A percentile compares a stretch with the other conserved stretches of the same genome.
phyloP scores from a whole-genome alignment of 2,113 vertebrate species.

The Syngnathus floridae region DNA sequence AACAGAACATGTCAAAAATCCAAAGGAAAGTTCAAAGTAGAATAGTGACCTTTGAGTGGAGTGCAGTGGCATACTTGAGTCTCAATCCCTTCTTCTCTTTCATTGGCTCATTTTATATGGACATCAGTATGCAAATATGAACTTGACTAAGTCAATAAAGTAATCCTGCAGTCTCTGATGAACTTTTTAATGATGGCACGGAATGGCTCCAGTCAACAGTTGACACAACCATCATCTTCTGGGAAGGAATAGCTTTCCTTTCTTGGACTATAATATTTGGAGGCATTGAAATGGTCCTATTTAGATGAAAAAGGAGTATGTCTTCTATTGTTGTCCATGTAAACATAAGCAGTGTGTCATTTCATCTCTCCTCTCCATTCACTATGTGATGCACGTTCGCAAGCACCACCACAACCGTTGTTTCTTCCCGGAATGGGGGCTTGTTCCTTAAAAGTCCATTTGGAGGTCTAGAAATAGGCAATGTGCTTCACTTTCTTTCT shows the following conservation, averaged over 20 bases:
- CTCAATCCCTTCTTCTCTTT: slow-evolving; percentile 10
- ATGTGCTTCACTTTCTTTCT: too few relatives aligned
- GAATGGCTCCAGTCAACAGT: neutral
- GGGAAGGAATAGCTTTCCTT: neutral
- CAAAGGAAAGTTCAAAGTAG: too few relatives aligned
- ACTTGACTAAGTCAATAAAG: neutral
- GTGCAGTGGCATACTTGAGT: neutral
- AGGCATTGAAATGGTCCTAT: neutral
- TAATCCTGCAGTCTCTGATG: neutral
- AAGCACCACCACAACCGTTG: slow-evolving; percentile 35
- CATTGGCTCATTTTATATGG: neutral
- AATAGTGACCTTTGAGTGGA: neutral
- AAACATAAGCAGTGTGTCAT: slow-evolving; percentile 7
- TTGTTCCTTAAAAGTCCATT: slow-evolving; percentile 43
- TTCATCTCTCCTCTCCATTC: slow-evolving; percentile 9
- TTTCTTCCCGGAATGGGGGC: slow-evolving; percentile 40
- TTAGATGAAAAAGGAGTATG: neutral
- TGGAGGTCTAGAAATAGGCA: too few relatives aligned
- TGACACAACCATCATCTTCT: too few relatives aligned
- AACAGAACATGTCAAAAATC: neutral
- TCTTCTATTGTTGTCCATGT: neutral
- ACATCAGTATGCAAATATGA: neutral
- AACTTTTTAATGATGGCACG: neutral
- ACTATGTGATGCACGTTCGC: slow-evolving; percentile 26
- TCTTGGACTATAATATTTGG: neutral